Evolutionary conservation across 2,113 vertebrate genomes (phyloP).

Genomic region (Sander lucioperca): DNA sequence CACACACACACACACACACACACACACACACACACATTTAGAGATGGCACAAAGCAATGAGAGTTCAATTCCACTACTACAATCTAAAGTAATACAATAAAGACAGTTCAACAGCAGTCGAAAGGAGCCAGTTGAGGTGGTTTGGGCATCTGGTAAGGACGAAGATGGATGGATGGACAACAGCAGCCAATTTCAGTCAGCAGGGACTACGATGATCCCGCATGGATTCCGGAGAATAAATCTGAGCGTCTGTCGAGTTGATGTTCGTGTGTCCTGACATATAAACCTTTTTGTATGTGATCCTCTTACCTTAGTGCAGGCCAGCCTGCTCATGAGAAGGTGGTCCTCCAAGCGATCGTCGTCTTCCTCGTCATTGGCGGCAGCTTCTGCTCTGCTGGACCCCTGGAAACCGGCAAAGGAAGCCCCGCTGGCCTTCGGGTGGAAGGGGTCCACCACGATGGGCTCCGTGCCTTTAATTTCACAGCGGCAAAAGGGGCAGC

Average conservation of each 20-base stretch:
- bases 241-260: background rate
- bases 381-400: slow-evolving; percentile 89
- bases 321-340: slow-evolving; percentile 95
- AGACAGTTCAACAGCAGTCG: background rate
- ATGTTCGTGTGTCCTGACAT: background rate
- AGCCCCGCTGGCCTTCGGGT: slow-evolving; percentile 87
- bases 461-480: slow-evolving; percentile 99
- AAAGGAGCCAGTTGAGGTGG: no score
- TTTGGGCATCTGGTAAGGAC: no score
- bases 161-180: no score
- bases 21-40: slow-evolving; percentile 1
- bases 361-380: slow-evolving; percentile 91
- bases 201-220: background rate
- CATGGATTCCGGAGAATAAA: background rate
- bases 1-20: slow-evolving; percentile 3
- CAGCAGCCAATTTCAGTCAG: no score
- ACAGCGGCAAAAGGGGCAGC: slow-evolving; percentile 97
- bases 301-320: slow-evolving; percentile 89
- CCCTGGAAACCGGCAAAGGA: slow-evolving; percentile 87
- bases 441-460: slow-evolving; percentile 97
- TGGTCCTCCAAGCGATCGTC: slow-evolving; percentile 95
- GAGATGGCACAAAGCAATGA: background rate
- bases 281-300: background rate
- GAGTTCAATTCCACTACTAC: background rate
- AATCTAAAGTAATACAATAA: background rate